phyloP scores from a whole-genome alignment of 2,113 vertebrate genomes.

The Myrmecophaga tridactyla region DNA sequence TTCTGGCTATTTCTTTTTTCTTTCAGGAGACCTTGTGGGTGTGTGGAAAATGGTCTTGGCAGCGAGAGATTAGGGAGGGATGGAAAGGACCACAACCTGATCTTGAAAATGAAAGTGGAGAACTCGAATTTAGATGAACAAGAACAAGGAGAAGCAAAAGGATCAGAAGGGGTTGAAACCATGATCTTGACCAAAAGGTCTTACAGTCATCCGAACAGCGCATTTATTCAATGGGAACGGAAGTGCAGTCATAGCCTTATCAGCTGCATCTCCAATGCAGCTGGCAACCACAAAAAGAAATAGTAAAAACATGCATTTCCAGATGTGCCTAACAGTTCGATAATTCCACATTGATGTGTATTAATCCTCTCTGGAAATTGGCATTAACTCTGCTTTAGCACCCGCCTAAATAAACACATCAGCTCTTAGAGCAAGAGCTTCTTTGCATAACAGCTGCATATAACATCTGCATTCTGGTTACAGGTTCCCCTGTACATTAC shows the following conservation, averaged over 20 bases:
- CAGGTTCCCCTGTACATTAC: conserved; percentile 74
- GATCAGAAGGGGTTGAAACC: not conserved
- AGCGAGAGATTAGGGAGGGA: not conserved
- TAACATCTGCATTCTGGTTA: conserved; percentile 80
- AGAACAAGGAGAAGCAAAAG: not conserved
- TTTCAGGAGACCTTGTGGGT: not conserved
- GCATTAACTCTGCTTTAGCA: conserved; percentile 84
- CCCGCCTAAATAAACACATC: conserved; percentile 80
- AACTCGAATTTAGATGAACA: not conserved
- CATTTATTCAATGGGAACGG: not conserved
- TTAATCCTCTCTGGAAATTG: conserved; percentile 86
- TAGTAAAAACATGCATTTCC: conserved; percentile 54
- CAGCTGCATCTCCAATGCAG: conserved; percentile 59
- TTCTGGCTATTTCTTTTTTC: not conserved
- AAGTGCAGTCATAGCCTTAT: not conserved
- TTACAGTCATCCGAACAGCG: not conserved
- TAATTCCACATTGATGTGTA: conserved; percentile 81
- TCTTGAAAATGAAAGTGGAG: not conserved
- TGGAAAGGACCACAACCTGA: not conserved
- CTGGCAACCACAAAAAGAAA: conserved; percentile 23
- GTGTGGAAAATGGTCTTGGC: not conserved
- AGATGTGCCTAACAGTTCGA: conserved; percentile 84
- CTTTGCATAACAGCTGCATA: conserved; percentile 82
- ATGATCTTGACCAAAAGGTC: not conserved
- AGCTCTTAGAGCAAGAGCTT: conserved; percentile 58